phyloP scores from a whole-genome alignment of 2,797 vertebrate species.

The Sylvilagus floridanus region DNA sequence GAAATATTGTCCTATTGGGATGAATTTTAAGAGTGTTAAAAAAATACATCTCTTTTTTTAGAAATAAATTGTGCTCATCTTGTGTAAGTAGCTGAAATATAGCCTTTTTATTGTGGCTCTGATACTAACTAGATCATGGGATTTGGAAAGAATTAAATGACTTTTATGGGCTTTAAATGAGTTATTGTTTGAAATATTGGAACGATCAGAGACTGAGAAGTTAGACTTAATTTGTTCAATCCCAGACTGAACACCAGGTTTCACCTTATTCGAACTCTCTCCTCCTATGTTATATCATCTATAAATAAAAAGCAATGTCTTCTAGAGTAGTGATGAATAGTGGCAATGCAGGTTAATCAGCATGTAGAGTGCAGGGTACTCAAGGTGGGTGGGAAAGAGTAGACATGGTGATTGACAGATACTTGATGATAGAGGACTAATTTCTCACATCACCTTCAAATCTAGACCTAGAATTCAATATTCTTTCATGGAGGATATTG shows the following conservation, averaged over 20 bases:
- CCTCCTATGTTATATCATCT: neutral
- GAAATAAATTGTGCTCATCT: neutral
- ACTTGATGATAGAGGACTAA: neutral
- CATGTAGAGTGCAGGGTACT: rapidly evolving
- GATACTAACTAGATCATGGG: neutral
- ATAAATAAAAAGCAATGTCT: neutral
- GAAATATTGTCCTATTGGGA: neutral
- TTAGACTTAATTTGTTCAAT: constrained; percentile 3
- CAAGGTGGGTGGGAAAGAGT: too few species aligned
- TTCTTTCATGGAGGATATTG: neutral
- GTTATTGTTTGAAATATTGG: neutral
- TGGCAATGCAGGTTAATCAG: rapidly evolving
- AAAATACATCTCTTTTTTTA: neutral
- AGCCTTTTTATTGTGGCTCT: neutral
- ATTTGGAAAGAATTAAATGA: neutral
- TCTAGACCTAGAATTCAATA: neutral
- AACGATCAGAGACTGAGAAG: neutral
- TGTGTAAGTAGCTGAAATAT: neutral
- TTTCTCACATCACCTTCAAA: neutral
- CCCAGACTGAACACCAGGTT: neutral
- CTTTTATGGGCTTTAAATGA: neutral
- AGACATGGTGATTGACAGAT: neutral
- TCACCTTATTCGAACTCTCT: neutral
- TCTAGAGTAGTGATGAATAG: neutral
- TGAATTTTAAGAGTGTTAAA: neutral